Base-by-base conservation (phyloP, 2,888 invertebrate genomes). In the Colostygia pectinataria region DNA sequence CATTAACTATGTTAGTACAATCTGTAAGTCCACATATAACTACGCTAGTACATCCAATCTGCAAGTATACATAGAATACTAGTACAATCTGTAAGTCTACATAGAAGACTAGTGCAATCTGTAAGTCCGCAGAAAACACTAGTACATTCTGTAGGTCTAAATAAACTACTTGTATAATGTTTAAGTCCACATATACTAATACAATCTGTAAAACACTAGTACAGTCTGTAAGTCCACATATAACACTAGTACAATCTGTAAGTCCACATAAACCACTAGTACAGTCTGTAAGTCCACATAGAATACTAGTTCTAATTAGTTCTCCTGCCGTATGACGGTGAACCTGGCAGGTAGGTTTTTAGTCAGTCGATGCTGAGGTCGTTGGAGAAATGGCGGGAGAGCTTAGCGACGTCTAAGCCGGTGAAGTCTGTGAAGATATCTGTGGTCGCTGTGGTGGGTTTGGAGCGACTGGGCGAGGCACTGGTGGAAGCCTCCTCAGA, bases 361-460 rank as follows among this genome's bases (percentile, higher is more conserved):
- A 91, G 89, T 91, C 91, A 91, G 85, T 91, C 91, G 45, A 91
- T 87, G 55, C 81, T 88, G 13, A 91, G 72, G 50, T 91, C 91
- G 67, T 90, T 86, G 0, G 89, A 80, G 75, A 89, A 89, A 45
- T 90, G 90, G 13, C 90, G 79, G 38, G 89, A 90, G 9, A 90
- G 79, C 57, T 82, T 88, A 1, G 87, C 81, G 0, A 91, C 89
- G 42, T 90, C 90, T 0, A 91, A 67, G 0, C 87, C 89, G 0
- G 88, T 80, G 73, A 91, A 88, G 59, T 90, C 90, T 0, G 83
- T 87, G 74, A 91, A 87, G 4, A 90, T 79, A 54, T 90, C 90
- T 0, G 82, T 71, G 5, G 77, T 71, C 0, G 84, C 77, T 0
- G 81, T 73, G 25, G 71, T 53, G 0, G 89, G 73, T 33, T 77